Evolutionary conservation across 2,888 invertebrate species (phyloP), one percentile per base, ranked within the genome.

Genomic region (Argyresthia goedartella): DNA sequence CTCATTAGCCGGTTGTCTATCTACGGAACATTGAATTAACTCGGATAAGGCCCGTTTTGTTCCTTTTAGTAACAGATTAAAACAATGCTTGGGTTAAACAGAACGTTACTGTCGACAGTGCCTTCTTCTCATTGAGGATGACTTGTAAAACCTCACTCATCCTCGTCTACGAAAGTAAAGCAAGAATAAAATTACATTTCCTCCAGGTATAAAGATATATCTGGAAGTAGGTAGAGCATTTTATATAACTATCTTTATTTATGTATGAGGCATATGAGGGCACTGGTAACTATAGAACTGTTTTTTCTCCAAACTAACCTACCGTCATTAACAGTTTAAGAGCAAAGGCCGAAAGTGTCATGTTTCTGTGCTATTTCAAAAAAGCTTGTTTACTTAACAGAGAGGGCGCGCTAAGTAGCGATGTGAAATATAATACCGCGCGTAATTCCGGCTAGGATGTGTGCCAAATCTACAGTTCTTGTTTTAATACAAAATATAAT

Each of bases 381-480:
- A 84, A 78, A 76, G 77, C 76, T 71, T 86, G 82, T 86, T 85
- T 82, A 85, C 73, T 65, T 77, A 84, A 69, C 76, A 60, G 75
- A 77, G 75, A 76, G 78, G 81, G 74, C 76, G 77, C 81, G 67
- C 82, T 84, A 82, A 78, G 78, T 73, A 74, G 71, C 69, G 69
- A 74, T 74, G 73, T 85, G 73, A 84, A 85, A 67, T 64, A 61
- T 66, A 85, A 66, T 74, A 71, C 61, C 55, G 54, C 53, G 66
- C 62, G 69, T 69, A 72, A 78, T 73, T 77, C 65, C 60, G 71
- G 61, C 67, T 68, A 76, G 76, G 82, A 78, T 67, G 60, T 60
- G 66, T 76, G 84, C 81, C 84, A 82, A 78, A 70, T 71, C 62
- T 56, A 56, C 61, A 56, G 59, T 60, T 57, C 55, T 58, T 59